These are phyloP conservation scores for Antedon mediterranea DNA, from an alignment of 53 echinoderm and acorn worm species.

Conservation along the genomic window DNA sequence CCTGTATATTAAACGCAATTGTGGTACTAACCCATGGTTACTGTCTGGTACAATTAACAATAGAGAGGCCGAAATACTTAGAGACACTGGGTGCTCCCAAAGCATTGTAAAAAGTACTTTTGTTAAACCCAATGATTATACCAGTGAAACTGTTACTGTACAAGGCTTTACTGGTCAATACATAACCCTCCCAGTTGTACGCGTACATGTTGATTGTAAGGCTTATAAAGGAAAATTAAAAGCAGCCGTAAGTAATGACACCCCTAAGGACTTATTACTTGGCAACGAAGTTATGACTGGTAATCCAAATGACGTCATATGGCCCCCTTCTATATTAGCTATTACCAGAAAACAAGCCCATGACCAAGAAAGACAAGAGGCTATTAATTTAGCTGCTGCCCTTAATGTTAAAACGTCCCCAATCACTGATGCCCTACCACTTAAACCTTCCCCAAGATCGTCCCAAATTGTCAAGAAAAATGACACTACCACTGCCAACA, in stretches of 20 bases:
- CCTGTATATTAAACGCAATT: no score
- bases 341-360: background rate
- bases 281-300: no score
- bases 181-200: no score
- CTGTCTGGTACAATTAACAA: no score
- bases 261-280: no score
- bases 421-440: no score
- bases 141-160: background rate
- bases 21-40: no score
- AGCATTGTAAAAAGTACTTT: background rate
- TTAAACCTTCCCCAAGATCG: no score
- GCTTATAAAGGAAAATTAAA: no score
- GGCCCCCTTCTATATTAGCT: background rate
- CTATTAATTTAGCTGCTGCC: background rate
- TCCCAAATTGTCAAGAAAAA: no score
- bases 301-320: background rate
- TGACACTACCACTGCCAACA: no score
- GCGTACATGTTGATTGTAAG: background rate
- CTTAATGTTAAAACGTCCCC: background rate
- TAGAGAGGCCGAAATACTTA: background rate
- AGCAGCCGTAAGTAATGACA: no score
- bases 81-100: background rate
- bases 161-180: background rate
- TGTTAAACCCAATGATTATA: background rate
- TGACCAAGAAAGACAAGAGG: background rate